phyloP scores from a whole-genome alignment of 2,888 invertebrate species.

The Drosophila seclusa region DNA sequence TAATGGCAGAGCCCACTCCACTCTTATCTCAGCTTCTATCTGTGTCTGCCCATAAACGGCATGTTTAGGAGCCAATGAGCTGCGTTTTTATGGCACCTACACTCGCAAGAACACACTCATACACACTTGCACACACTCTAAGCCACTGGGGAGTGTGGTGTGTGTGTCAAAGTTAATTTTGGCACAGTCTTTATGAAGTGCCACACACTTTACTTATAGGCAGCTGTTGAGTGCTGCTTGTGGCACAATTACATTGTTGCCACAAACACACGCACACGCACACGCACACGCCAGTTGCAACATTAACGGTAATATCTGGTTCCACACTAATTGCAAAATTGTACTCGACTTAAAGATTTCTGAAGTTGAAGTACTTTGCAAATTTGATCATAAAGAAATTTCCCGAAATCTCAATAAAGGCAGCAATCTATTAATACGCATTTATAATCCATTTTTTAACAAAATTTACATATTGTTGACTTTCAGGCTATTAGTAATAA shows the following conservation, averaged over 20 bases:
- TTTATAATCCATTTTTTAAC: not conserved
- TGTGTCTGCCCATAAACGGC: constrained; percentile 48
- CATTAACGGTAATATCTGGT: constrained; percentile 19
- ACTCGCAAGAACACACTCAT: constrained; percentile 2
- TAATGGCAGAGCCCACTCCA: not conserved
- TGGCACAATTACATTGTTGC: constrained; percentile 25
- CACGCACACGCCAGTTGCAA: constrained; percentile 6
- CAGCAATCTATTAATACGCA: not conserved
- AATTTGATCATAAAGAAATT: not conserved
- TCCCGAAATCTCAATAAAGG: not conserved
- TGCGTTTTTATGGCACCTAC: constrained; percentile 63
- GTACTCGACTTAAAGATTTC: constrained; percentile 1
- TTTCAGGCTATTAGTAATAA: not conserved
- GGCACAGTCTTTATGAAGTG: constrained; percentile 57
- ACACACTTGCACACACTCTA: constrained; percentile 10
- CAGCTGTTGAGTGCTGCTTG: constrained; percentile 29
- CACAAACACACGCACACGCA: constrained; percentile 7
- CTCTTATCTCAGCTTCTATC: constrained; percentile 1
- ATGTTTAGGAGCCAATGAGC: constrained; percentile 70
- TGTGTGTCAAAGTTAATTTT: constrained; percentile 67
- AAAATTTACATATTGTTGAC: not conserved
- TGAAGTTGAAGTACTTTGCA: not conserved
- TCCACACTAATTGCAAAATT: constrained; percentile 12
- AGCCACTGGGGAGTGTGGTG: not conserved
- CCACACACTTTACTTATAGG: constrained; percentile 25